Evolutionary conservation across 1,140 invertebrate genomes (phyloP), one percentile per base, ranked within the genome.

Genomic region (Meloidogyne floridensis): DNA sequence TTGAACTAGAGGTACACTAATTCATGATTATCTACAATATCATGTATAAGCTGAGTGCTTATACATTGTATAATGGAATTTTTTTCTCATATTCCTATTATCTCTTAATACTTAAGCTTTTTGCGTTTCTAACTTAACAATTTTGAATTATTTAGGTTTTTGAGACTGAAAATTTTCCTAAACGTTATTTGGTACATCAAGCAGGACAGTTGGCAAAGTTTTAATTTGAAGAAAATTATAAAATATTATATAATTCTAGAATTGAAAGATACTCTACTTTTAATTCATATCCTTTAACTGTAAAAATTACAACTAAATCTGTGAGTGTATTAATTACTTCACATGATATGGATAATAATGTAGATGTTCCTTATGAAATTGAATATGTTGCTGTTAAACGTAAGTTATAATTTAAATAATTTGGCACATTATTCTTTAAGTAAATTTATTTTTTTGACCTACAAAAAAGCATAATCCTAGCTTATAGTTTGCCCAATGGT

Each of bases 91-190:
- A 20, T 20, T 20, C 20, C 20, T 20, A 32, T 32, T 32, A 32
- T 32, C 32, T 2, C 32, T 32, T 32, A 32, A 32, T 32, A 32
- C 32, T 32, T 20, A 20, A 20, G 20, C 20, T 20, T 20, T 20
- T 2, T 32, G 32, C 32, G 32, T 32, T 32, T 32, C 32, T 32
- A 32, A 32, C 32, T 32, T 32, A 32, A 32, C 32, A 32, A 32
- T 32, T 32, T 32, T 32, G 2, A 32, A 32, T 32, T 32, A 32
- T 32, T 32, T 32, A 32, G 32, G 32, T 32, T 69, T 83, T 81
- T 77, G 82, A 83, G 65, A 83, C 82, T 53, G 80, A 80, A 72
- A 78, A 54, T 80, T 83, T 84, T 80, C 75, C 59, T 32, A 42
- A 59, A 47, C 43, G 0, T 56, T 72, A 69, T 18, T 0, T 32